Evolutionary conservation across 2,888 invertebrate species (phyloP).

Genomic region (Pseudococcus jackbeardsleyi): DNA sequence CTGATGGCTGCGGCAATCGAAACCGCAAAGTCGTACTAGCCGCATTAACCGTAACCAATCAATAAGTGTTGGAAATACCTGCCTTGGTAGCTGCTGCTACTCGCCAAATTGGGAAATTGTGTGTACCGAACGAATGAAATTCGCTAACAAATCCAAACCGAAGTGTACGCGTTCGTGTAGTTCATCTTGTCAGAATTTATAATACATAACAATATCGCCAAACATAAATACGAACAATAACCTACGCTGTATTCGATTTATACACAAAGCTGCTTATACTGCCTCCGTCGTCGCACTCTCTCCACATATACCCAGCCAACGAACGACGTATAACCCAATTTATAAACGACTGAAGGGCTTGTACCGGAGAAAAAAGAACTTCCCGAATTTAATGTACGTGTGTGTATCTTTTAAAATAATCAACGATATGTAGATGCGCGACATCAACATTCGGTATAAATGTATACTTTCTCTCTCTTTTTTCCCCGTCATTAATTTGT

Average conservation of each 20-base stretch:
- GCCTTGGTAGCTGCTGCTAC: background rate
- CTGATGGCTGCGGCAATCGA: slow-evolving; percentile 17
- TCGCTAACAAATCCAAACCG: background rate
- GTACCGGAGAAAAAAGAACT: background rate
- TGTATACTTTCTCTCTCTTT: slow-evolving; percentile 6
- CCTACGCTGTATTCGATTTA: slow-evolving; percentile 26
- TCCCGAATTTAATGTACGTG: slow-evolving; percentile 32
- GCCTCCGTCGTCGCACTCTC: background rate
- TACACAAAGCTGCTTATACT: slow-evolving; percentile 30
- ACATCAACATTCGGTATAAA: slow-evolving; percentile 22
- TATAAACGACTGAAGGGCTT: slow-evolving; percentile 33
- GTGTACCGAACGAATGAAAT: slow-evolving; percentile 14
- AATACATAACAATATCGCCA: slow-evolving; percentile 37
- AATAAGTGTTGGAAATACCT: background rate
- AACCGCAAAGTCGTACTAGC: slow-evolving; percentile 11
- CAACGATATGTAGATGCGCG: slow-evolving; percentile 1
- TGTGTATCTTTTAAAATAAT: slow-evolving; percentile 30
- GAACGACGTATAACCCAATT: slow-evolving; percentile 34
- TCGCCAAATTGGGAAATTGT: background rate
- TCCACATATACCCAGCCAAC: background rate
- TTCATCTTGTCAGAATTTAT: slow-evolving; percentile 47
- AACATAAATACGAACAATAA: slow-evolving; percentile 45
- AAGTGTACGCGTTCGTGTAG: background rate
- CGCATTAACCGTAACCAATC: slow-evolving; percentile 28
- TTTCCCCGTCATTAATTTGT: slow-evolving; percentile 29